phyloP scores from a whole-genome alignment of 1,140 invertebrate species.

The Orius laevigatus region DNA sequence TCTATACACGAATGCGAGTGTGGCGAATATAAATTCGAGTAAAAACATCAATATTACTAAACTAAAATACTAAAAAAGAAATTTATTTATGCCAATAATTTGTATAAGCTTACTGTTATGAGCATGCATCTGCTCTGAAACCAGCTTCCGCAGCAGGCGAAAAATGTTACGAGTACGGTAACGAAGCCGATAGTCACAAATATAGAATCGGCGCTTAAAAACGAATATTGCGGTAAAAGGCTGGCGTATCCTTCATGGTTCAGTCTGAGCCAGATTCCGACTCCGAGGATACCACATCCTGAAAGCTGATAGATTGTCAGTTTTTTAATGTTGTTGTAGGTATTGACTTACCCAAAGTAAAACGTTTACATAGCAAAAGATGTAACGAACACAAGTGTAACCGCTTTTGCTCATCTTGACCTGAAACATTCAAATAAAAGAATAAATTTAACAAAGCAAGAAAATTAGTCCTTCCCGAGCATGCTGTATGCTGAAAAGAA shows the following conservation, averaged over 20 bases:
- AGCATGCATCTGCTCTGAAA: constrained; percentile 60
- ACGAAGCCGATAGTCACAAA: constrained; percentile 48
- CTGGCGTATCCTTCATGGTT: constrained; percentile 52
- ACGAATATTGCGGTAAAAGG: constrained; percentile 49
- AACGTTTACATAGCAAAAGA: constrained; percentile 58
- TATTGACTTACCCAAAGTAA: constrained; percentile 50
- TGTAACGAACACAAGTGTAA: constrained; percentile 57
- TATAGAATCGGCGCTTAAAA: constrained; percentile 49
- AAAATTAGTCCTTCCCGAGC: too few species aligned
- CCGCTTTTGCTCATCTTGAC: constrained; percentile 31
- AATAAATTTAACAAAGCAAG: too few species aligned
- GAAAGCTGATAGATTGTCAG: constrained; percentile 39
- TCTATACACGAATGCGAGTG: constrained; percentile 59
- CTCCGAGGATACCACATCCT: constrained; percentile 54
- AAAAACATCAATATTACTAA: constrained; percentile 64
- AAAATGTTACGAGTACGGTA: constrained; percentile 55
- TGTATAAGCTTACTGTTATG: constrained; percentile 42
- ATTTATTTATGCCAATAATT: neutral
- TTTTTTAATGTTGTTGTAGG: neutral
- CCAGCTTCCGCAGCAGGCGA: constrained; percentile 68
- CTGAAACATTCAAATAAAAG: too few species aligned
- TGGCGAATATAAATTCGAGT: constrained; percentile 58
- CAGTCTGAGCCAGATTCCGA: constrained; percentile 55
- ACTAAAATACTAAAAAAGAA: constrained; percentile 52
- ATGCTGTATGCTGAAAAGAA: too few species aligned